Conservation (phyloP, 2,797 vertebrate species). For the Linurgus olivaceus region DNA sequence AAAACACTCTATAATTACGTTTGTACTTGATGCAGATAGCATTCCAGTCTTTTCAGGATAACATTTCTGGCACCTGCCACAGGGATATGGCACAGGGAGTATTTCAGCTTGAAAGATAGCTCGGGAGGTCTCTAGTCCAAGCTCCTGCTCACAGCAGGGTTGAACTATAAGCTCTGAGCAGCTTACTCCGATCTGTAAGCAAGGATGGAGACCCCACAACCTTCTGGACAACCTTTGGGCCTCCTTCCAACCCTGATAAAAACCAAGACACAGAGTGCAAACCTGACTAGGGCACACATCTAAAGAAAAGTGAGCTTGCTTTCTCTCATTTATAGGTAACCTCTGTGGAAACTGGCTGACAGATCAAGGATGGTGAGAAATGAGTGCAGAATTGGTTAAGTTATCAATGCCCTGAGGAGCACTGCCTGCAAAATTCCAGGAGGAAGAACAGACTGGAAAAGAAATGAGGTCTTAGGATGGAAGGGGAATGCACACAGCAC, state of each 20-base stretch:
- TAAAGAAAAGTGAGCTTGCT: not conserved
- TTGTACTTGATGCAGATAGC: not conserved
- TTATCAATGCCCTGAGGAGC: not conserved
- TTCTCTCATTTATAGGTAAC: not conserved
- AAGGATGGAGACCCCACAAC: not conserved
- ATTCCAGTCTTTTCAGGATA: not conserved
- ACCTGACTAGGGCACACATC: accelerated
- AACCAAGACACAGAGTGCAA: not conserved
- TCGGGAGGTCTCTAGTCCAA: not conserved
- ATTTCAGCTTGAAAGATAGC: not conserved
- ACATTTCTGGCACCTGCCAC: not conserved
- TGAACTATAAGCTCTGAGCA: not conserved
- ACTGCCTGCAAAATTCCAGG: not conserved
- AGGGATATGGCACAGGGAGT: not conserved
- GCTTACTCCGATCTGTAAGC: not conserved
- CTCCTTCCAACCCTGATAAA: not conserved
- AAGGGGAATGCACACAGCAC: not conserved
- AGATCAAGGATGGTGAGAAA: not conserved
- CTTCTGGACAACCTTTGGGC: not conserved
- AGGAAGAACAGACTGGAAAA: not conserved
- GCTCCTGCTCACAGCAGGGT: not conserved
- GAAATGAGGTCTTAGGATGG: not conserved
- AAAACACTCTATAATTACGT: not conserved
- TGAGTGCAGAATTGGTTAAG: not conserved
- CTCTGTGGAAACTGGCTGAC: not conserved